Conservation (phyloP, 2,113 vertebrate species). For the Pseudopodoces humilis region DNA sequence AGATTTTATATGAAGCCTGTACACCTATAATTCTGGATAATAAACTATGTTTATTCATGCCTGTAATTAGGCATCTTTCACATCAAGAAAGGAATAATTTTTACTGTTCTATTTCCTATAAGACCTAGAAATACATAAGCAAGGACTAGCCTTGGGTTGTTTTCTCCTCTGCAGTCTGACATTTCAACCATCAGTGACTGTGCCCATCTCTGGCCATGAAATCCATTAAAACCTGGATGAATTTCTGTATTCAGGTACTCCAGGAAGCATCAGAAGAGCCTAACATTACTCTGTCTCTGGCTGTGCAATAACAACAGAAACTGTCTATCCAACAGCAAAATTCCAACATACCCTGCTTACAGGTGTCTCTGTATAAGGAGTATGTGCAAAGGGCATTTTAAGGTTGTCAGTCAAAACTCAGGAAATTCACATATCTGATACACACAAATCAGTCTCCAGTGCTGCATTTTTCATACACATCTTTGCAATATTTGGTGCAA, state of each 20-base stretch:
- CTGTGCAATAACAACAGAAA: not conserved
- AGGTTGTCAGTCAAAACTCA: not conserved
- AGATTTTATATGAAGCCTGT: not conserved
- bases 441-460: not conserved
- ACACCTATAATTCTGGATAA: not conserved
- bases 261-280: not conserved
- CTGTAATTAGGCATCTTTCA: not conserved
- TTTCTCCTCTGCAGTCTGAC: not conserved
- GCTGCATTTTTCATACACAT: not conserved
- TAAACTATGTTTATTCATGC: not conserved
- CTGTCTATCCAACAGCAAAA: not conserved
- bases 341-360: not conserved
- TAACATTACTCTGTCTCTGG: not conserved
- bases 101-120: not conserved
- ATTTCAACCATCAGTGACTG: not conserved
- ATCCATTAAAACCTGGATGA: not conserved
- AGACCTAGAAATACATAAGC: not conserved
- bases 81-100: not conserved
- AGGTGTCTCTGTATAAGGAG: not conserved
- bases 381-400: not conserved
- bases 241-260: not conserved
- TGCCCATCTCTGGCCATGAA: not conserved
- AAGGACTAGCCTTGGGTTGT: not conserved
- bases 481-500: not conserved
- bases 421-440: not conserved